Conservation (phyloP, 2,113 vertebrate genomes). For the Pyxicephalus adspersus region DNA sequence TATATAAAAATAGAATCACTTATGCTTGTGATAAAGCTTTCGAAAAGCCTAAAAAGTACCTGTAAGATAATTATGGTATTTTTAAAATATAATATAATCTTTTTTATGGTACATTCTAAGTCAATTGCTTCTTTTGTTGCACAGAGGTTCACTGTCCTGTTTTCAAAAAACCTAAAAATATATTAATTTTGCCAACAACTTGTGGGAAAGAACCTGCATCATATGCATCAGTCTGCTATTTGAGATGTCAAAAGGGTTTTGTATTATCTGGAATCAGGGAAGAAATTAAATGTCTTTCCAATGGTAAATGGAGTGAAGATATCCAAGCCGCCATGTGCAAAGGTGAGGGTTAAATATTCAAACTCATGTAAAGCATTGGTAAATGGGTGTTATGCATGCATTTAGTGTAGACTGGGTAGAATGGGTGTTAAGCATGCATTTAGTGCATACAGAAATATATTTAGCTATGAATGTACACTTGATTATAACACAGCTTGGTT, state of each 20-base stretch:
- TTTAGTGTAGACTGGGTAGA: too few relatives aligned
- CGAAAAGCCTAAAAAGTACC: too few relatives aligned
- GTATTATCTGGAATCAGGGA: conserved; percentile 77
- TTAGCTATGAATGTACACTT: too few relatives aligned
- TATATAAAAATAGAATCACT: too few relatives aligned
- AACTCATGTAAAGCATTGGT: not conserved
- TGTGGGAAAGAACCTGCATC: conserved; percentile 79
- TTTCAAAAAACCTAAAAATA: conserved; percentile 73
- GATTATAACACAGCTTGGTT: too few relatives aligned
- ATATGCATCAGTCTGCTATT: conserved; percentile 77
- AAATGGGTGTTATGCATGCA: not conserved
- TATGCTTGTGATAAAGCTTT: too few relatives aligned
- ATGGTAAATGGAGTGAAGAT: conserved; percentile 86
- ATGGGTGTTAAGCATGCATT: not conserved
- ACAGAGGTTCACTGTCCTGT: conserved; percentile 83
- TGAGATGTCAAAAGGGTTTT: conserved; percentile 86
- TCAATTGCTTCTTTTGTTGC: conserved; percentile 40
- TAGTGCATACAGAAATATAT: too few relatives aligned
- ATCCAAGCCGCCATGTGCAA: conserved; percentile 80
- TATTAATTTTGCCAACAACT: conserved; percentile 76
- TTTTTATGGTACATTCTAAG: not conserved
- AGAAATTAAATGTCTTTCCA: conserved; percentile 80
- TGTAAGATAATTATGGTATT: too few relatives aligned
- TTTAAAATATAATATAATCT: too few relatives aligned
- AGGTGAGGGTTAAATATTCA: conserved; percentile 73